A percentile compares a stretch with the other conserved stretches of the same genome.
These are phyloP conservation scores for Macheiramphus alcinus DNA, from an alignment of 2,113 vertebrate species.

Conservation along the genomic window DNA sequence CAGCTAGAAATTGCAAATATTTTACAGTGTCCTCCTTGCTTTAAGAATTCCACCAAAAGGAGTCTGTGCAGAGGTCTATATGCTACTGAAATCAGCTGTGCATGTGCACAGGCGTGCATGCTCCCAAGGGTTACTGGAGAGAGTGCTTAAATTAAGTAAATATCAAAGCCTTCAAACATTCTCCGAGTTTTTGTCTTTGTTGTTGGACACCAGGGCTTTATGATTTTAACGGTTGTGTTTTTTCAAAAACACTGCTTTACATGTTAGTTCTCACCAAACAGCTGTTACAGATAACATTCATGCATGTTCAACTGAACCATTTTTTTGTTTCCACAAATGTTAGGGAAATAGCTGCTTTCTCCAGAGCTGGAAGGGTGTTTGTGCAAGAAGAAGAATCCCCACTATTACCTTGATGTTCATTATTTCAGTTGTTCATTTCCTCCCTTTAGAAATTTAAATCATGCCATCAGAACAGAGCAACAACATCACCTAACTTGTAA, in stretches of 20 bases:
- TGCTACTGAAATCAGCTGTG: neutral
- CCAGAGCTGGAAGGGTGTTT: constrained; percentile 29
- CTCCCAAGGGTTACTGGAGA: neutral
- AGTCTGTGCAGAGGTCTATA: neutral
- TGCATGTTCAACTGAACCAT: neutral
- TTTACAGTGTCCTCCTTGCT: neutral
- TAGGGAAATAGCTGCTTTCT: constrained; percentile 13
- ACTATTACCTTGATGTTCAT: constrained; percentile 18
- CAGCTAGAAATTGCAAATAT: neutral
- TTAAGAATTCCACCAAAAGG: neutral
- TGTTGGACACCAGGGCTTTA: neutral
- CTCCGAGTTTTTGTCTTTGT: neutral
- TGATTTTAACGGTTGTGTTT: neutral
- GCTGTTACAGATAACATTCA: constrained; percentile 7
- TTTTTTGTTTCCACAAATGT: constrained; percentile 19
- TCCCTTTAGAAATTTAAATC: neutral
- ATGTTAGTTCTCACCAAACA: neutral
- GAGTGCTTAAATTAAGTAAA: neutral
- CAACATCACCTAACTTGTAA: neutral
- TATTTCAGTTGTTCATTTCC: neutral
- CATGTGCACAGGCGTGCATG: accelerated
- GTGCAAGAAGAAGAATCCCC: constrained; percentile 2
- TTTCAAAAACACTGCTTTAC: neutral
- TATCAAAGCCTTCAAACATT: neutral
- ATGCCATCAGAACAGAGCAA: neutral